Evolutionary conservation across 2,113 vertebrate genomes (phyloP).

Genomic region (Tychaedon coryphoeus): DNA sequence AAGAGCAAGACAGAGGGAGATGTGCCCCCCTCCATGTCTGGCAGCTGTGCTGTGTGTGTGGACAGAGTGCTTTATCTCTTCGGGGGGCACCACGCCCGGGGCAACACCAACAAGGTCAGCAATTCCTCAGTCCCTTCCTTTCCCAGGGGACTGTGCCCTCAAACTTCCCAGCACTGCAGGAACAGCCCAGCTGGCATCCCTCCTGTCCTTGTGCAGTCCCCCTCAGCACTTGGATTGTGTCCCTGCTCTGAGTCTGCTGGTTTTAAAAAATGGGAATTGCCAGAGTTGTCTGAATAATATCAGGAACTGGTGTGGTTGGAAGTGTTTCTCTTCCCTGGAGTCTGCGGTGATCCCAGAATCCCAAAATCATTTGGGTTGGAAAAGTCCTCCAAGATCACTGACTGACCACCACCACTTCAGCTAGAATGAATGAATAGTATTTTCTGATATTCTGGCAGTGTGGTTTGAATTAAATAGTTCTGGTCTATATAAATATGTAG

Average conservation of each 20-base stretch:
- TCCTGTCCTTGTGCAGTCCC: neutral
- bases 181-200: neutral
- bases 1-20: slow-evolving; percentile 84
- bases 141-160: neutral
- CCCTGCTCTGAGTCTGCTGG: neutral
- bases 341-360: neutral
- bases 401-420: rapidly evolving
- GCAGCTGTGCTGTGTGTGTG: slow-evolving; percentile 91
- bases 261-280: neutral
- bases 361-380: neutral
- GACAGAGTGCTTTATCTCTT: slow-evolving; percentile 92
- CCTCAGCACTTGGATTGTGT: rapidly evolving
- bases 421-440: neutral
- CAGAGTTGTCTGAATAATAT: neutral
- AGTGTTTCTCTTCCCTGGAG: neutral
- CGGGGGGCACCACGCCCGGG: slow-evolving; percentile 90
- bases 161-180: neutral
- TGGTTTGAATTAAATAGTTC: neutral
- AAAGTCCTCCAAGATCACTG: neutral
- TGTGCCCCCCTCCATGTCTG: slow-evolving; percentile 91
- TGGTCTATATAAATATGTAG: neutral
- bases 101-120: slow-evolving; percentile 91
- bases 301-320: neutral
- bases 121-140: neutral
- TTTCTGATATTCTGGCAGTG: neutral